Base-by-base conservation (phyloP, 2,888 invertebrate genomes). In the Halocaridina rubra region DNA sequence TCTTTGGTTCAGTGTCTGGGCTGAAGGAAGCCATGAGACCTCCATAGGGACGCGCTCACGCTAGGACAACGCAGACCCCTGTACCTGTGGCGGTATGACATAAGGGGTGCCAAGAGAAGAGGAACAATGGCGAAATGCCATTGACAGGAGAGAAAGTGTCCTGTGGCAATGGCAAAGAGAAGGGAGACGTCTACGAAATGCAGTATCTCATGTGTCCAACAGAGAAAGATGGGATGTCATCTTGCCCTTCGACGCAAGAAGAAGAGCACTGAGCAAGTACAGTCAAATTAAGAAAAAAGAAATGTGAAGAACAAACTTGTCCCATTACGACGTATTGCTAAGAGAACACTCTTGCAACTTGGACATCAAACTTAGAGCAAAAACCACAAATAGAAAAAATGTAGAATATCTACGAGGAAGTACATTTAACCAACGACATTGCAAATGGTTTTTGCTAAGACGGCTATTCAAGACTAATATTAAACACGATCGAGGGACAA, bases 11-110 rank as follows among this genome's bases (percentile, higher is more conserved):
- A 27, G 85, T 87, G 77, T 87, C 87, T 0, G 85, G 87, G 8
- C 39, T 87, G 61, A 85, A 85, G 64, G 86, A 86, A 22, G 78
- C 85, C 30, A 33, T 87, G 1, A 82, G 80, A 39, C 87, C 85
- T 19, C 85, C 87, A 80, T 87, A 87, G 87, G 87, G 87, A 72
- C 81, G 78, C 87, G 87, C 87, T 80, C 81, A 69, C 53, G 39
- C 78, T 33, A 78, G 78, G 67, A 67, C 78, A 32, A 67, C 78
- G 64, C 78, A 33, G 46, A 78, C 78, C 27, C 78, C 78, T 22
- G 67, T 78, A 16, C 78, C 78, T 13, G 78, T 67, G 29, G 29
- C 75, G 4, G 64, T 77, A 77, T 67, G 64, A 64, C 67, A n/a
- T 39, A 29, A 59, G 57, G 76, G 76, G 2, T 29, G 78, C 39